Evolutionary conservation across 1,140 invertebrate species (phyloP), one percentile per base, ranked within the genome.

Genomic region (Drosophila neocordata): DNA sequence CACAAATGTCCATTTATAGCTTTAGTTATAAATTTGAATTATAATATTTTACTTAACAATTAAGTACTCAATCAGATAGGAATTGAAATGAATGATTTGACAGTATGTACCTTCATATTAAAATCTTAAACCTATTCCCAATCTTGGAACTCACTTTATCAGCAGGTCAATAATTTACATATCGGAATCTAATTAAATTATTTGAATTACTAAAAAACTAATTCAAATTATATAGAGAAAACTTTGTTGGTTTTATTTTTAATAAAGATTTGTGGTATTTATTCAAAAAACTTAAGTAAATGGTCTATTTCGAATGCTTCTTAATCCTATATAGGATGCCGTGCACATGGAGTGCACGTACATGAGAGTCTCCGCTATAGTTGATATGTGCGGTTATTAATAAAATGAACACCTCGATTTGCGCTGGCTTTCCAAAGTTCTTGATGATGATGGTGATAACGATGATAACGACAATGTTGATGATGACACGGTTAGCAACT

Each of bases 381-480:
- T 65, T 79, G 70, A 82, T 81, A 79, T 67, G 61, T 79, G 75
- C 68, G 65, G 62, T 79, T 51, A 62, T 73, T 59, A 37, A 75
- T 31, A 69, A 73, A 78, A 82, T 87, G 81, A 87, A 85, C 81
- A 87, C 82, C 78, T 87, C 71, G 65, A 65, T 66, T 85, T 84
- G 81, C 80, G 77, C 80, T 84, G 69, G 68, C 55, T 79, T 68
- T 79, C 73, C 70, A 18, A 31, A 31, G 27, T 12, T 56, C 31
- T 35, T 27, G 15, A 48, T 48, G 41, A 48, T 48, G 41, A 11
- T 9, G 41, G 8, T 48, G 15, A 44, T 9, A 9, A 18, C 7
- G 41, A 18, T 8, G 41, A 44, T 48, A 48, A 48, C 8, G 15
- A 48, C 15, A 20, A 48, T 48, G 41, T 48, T 48, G 41, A 71